Evolutionary conservation across 2,888 invertebrate genomes (phyloP).

Genomic region (Cheilosia variabilis): DNA sequence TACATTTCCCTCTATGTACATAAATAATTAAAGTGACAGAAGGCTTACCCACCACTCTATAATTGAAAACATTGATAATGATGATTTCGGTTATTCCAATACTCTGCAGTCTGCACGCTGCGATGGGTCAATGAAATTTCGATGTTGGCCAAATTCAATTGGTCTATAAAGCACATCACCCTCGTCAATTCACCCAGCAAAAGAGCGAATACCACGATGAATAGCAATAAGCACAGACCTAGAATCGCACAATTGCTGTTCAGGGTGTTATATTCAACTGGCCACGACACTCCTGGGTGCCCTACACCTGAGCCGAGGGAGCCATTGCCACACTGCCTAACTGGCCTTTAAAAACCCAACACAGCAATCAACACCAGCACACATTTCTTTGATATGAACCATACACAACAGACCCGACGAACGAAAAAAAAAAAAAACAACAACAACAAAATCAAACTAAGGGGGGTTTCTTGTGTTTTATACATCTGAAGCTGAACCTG

Average conservation of each 20-base stretch:
- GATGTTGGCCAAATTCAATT: conserved; percentile 56
- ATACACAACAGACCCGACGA: conserved; percentile 54
- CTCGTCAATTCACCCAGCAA: conserved; percentile 48
- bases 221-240: conserved; percentile 79
- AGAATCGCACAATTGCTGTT: conserved; percentile 83
- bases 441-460: conserved; percentile 58
- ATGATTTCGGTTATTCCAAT: conserved; percentile 11
- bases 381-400: conserved; percentile 73
- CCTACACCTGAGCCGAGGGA: conserved; percentile 84
- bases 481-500: background rate
- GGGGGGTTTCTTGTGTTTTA: conserved; percentile 60
- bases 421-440: conserved; percentile 31
- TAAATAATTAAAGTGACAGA: conserved; percentile 43
- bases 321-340: conserved; percentile 83
- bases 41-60: background rate
- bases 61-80: conserved; percentile 52
- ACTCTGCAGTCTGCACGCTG: background rate
- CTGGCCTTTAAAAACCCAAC: conserved; percentile 84
- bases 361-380: conserved; percentile 83
- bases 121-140: conserved; percentile 52
- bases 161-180: conserved; percentile 61
- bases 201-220: conserved; percentile 73
- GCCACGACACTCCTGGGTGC: conserved; percentile 84
- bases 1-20: background rate
- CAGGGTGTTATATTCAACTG: conserved; percentile 83